phyloP scores from a whole-genome alignment of 2,888 invertebrate genomes.

The Sinopyrophorus schimmeli region DNA sequence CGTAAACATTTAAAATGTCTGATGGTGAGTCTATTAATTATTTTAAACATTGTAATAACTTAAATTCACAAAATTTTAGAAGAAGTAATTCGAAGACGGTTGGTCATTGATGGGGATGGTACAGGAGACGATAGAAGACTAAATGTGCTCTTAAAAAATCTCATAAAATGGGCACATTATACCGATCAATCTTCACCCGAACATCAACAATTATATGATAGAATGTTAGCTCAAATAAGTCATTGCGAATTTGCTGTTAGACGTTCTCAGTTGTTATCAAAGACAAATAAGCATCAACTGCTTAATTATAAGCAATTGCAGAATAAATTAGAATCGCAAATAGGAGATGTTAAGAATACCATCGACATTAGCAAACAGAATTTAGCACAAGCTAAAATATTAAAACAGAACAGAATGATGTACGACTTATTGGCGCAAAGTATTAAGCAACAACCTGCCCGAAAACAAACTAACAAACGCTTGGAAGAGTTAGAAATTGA shows the following conservation, averaged over 20 bases:
- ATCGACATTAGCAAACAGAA: constrained; percentile 83
- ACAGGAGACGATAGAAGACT: constrained; percentile 93
- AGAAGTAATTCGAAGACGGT: constrained; percentile 87
- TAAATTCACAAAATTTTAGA: constrained; percentile 63
- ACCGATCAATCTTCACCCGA: constrained; percentile 68
- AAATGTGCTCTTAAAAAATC: constrained; percentile 80
- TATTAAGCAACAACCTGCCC: constrained; percentile 87
- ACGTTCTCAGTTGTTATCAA: constrained; percentile 77
- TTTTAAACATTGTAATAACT: not conserved
- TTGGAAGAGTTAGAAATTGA: constrained; percentile 74
- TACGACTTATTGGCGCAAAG: constrained; percentile 92
- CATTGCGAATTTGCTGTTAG: constrained; percentile 88
- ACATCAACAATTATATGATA: constrained; percentile 73
- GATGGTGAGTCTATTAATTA: not conserved
- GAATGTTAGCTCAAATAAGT: constrained; percentile 79
- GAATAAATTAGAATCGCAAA: constrained; percentile 75
- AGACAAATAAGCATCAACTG: constrained; percentile 83
- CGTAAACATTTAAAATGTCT: not conserved
- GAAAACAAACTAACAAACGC: constrained; percentile 75
- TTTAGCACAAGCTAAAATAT: constrained; percentile 79
- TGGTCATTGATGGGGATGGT: constrained; percentile 96
- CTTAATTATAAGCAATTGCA: constrained; percentile 80
- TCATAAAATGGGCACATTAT: constrained; percentile 78
- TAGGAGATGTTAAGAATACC: constrained; percentile 76
- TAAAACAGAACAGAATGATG: constrained; percentile 88